Evolutionary conservation across 2,113 vertebrate species (phyloP), one percentile per base, ranked within the genome.

Genomic region (Aegithalos caudatus): DNA sequence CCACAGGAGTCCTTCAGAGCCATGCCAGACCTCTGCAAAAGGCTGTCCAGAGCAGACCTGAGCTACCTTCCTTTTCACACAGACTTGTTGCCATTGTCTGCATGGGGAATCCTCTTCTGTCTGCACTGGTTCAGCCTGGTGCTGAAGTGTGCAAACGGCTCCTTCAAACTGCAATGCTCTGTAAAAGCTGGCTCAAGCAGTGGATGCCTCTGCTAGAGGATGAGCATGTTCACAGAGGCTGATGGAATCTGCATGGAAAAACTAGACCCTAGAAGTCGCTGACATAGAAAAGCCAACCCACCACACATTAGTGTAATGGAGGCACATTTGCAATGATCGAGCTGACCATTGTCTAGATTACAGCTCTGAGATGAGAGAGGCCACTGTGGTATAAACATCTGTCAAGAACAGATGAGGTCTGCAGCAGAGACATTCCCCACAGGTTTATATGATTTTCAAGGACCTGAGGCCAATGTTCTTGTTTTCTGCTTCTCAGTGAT

Each of bases 361-460:
- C 88, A 74, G 65, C 76, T 74, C 76, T 28, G 78, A 94, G 65
- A 40, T 4, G 38, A 96, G 58, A 70, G 71, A 86, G 81, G 81
- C 85, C 82, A 56, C 76, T 78, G 56, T 48, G 35, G 48, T 78
- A 66, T 86, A 96, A 95, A 95, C 81, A 94, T 64, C 65, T 92
- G 83, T 81, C 60, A 83, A 88, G 64, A 90, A 65, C 60, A 90
- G 87, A 90, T 47, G 71, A 81, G 56, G 29, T 44, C 16, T 90
- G 67, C 58, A 83, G 37, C 44, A 82, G 76, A 88, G 81, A 83
- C 60, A 86, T 74, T 81, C 64, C 85, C 76, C 48, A 66, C 27
- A 93, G 72, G 76, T 94, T 95, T 95, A 61, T 60, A 71, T 56
- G 53, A 83, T 94, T 95, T 94, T 96, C 71, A 93, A 86, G 76